phyloP scores from a whole-genome alignment of 2,888 invertebrate species.

The Apotomis turbidana region DNA sequence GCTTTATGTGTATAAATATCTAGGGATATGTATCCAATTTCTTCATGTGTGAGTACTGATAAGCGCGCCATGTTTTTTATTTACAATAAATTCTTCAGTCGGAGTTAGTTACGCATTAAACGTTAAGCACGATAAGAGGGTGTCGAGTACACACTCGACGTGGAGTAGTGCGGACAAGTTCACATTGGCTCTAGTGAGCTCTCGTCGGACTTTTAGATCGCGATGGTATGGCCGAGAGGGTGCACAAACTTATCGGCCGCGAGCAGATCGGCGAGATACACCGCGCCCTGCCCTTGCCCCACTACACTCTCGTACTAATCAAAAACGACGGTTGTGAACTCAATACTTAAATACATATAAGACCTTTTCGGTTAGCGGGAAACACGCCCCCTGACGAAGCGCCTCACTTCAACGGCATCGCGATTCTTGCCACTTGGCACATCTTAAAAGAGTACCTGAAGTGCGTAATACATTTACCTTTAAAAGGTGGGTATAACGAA shows the following conservation, averaged over 20 bases:
- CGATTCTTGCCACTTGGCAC: slow-evolving; percentile 64
- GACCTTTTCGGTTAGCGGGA: slow-evolving; percentile 44
- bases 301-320: slow-evolving; percentile 43
- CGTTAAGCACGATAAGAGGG: slow-evolving; percentile 52
- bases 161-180: slow-evolving; percentile 54
- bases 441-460: slow-evolving; percentile 61
- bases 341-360: slow-evolving; percentile 42
- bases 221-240: slow-evolving; percentile 56
- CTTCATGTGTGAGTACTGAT: slow-evolving; percentile 12
- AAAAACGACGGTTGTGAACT: slow-evolving; percentile 24
- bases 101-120: slow-evolving; percentile 53
- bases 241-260: slow-evolving; percentile 57
- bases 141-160: slow-evolving; percentile 47
- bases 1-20: neutral
- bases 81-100: slow-evolving; percentile 29
- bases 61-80: slow-evolving; percentile 21
- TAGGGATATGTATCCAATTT: slow-evolving; percentile 1
- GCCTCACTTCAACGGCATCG: slow-evolving; percentile 56
- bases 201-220: slow-evolving; percentile 60
- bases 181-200: slow-evolving; percentile 57
- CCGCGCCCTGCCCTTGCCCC: slow-evolving; percentile 58
- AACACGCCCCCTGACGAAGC: slow-evolving; percentile 53
- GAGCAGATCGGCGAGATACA: slow-evolving; percentile 72
- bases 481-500: slow-evolving; percentile 56
- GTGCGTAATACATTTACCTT: slow-evolving; percentile 63